Evolutionary conservation across 2,113 vertebrate species (phyloP).

Genomic region (Brachyhypopomus occidentalis): DNA sequence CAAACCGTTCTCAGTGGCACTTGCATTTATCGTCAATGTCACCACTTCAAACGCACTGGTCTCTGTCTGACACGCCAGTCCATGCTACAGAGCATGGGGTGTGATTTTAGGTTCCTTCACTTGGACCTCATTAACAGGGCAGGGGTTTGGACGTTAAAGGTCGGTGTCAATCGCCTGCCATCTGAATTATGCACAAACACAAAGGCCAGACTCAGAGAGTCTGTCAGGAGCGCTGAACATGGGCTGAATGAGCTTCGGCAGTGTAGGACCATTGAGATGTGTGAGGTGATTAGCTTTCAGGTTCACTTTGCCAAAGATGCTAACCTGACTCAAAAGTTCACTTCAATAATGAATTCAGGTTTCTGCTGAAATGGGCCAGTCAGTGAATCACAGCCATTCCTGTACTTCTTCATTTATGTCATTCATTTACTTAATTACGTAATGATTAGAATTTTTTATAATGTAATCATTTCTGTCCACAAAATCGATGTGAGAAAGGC

Average conservation of each 20-base stretch:
- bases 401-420: too few species aligned
- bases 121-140: slow-evolving; percentile 26
- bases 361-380: not conserved
- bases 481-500: too few species aligned
- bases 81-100: not conserved
- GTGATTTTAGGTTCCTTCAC: slow-evolving; percentile 3
- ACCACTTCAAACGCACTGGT: not conserved
- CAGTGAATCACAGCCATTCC: not conserved
- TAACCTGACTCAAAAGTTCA: slow-evolving; percentile 4
- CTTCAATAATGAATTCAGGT: not conserved
- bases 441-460: too few species aligned
- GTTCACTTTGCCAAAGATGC: not conserved
- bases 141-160: slow-evolving; percentile 15
- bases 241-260: not conserved
- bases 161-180: slow-evolving; percentile 15
- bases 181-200: slow-evolving; percentile 19
- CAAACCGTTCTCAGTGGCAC: not conserved
- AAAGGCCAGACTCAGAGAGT: slow-evolving; percentile 20
- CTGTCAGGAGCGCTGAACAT: slow-evolving; percentile 16
- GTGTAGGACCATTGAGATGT: slow-evolving; percentile 4
- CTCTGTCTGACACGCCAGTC: not conserved
- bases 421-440: too few species aligned
- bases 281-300: not conserved
- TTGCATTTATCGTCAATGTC: slow-evolving; percentile 1
- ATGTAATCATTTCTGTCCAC: too few species aligned